Evolutionary conservation across 2,797 vertebrate genomes (phyloP).

Genomic region (Molossus molossus): DNA sequence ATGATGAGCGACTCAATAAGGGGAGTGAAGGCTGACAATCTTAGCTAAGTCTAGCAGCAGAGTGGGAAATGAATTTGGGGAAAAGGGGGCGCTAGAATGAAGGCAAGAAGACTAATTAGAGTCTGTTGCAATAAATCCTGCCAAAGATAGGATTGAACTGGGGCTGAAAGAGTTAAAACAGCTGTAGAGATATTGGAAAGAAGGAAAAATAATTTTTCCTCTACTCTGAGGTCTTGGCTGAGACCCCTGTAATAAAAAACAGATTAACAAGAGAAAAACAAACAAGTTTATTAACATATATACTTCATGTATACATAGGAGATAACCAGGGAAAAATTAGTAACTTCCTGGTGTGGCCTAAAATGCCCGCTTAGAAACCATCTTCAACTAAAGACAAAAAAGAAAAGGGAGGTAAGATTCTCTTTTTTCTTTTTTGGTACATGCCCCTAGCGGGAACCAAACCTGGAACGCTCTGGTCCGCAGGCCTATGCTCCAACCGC

Average conservation of each 20-base stretch:
- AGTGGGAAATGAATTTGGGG: background rate
- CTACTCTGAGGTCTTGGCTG: background rate
- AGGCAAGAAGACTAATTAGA: background rate
- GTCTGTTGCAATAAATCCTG: background rate
- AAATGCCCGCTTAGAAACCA: background rate
- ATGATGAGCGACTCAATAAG: background rate
- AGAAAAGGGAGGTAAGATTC: background rate
- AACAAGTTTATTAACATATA: conserved; percentile 58
- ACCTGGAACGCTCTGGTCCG: too few species aligned
- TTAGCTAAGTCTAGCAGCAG: background rate
- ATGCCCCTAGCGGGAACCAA: too few species aligned
- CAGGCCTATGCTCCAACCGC: too few species aligned
- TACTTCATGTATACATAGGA: background rate
- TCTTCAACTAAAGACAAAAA: background rate
- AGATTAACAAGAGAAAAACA: background rate
- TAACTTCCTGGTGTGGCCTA: background rate
- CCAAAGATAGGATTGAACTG: background rate
- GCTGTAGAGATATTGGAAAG: background rate
- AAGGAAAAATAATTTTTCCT: background rate
- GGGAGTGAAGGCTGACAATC: background rate
- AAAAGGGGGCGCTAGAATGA: background rate
- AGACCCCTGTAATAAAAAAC: background rate
- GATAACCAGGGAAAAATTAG: background rate
- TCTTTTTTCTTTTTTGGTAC: too few species aligned
- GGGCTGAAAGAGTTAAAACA: background rate